A percentile compares a stretch with the other conserved stretches of the same genome.
Evolutionary conservation across 2,888 invertebrate species (phyloP).

Genomic region (Nebria salina): DNA sequence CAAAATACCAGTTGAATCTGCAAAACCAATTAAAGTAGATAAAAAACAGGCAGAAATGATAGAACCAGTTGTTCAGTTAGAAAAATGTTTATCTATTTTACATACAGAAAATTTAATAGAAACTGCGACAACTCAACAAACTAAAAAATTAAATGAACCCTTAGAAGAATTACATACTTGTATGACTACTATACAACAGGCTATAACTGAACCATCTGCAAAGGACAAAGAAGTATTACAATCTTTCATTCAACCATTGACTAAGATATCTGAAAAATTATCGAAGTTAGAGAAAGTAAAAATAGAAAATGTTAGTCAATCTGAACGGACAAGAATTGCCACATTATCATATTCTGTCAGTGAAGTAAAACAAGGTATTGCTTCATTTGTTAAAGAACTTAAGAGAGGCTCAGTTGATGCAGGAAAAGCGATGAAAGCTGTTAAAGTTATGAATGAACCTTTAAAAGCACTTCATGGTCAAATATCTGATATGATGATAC

Average conservation of each 20-base stretch:
- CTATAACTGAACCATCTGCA: slow-evolving; percentile 16
- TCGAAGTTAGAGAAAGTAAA: slow-evolving; percentile 19
- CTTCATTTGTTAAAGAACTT: slow-evolving; percentile 25
- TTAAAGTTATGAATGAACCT: slow-evolving; percentile 22
- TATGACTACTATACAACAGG: slow-evolving; percentile 30
- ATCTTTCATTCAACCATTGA: slow-evolving; percentile 20
- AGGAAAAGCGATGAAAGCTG: slow-evolving; percentile 14
- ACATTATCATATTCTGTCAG: slow-evolving; percentile 8
- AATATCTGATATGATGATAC: slow-evolving; percentile 11
- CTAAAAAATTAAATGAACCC: slow-evolving; percentile 31
- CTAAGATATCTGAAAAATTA: slow-evolving; percentile 28
- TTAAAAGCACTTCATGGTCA: slow-evolving; percentile 23
- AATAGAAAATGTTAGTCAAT: slow-evolving; percentile 11
- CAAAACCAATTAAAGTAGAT: neutral
- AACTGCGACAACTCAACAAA: slow-evolving; percentile 15
- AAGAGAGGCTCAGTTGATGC: slow-evolving; percentile 20
- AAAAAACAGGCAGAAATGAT: neutral
- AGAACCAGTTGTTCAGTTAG: slow-evolving; percentile 14
- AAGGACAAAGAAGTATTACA: slow-evolving; percentile 19
- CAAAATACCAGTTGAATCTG: neutral
- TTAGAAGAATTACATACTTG: slow-evolving; percentile 30
- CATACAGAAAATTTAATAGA: slow-evolving; percentile 23
- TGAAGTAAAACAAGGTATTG: slow-evolving; percentile 30
- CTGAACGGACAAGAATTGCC: slow-evolving; percentile 1
- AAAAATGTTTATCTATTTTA: slow-evolving; percentile 26